Conservation (phyloP, 2,797 vertebrate species). For the Momotus momota region DNA sequence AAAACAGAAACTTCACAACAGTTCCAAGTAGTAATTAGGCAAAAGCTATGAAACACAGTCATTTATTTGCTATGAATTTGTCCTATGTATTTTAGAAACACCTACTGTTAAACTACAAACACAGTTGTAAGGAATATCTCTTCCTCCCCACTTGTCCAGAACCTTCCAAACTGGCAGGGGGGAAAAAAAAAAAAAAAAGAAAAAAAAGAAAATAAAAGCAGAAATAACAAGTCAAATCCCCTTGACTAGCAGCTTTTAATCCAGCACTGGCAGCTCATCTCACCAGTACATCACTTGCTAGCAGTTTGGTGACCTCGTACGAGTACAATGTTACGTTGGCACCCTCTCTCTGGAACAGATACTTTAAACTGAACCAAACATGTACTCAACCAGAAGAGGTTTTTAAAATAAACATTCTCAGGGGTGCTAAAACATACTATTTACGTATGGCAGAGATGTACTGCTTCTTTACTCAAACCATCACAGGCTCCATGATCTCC, state of each 20-base stretch:
- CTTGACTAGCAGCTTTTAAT: not conserved
- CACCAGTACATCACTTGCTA: not conserved
- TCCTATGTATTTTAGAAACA: not conserved
- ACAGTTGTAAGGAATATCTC: not conserved
- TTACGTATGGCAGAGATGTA: not conserved
- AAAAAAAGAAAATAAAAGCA: not conserved
- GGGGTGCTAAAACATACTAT: not conserved
- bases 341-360: not conserved
- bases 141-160: not conserved
- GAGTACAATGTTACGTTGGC: not conserved
- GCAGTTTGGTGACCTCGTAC: not conserved
- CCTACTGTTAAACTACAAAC: not conserved
- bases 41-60: not conserved
- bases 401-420: conserved; percentile 12
- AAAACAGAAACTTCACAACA: not conserved
- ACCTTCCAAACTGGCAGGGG: not conserved
- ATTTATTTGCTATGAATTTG: not conserved
- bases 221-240: not conserved
- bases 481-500: not conserved
- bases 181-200: not conserved
- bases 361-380: not conserved
- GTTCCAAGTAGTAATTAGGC: not conserved
- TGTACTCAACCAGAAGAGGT: not conserved
- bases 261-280: not conserved
- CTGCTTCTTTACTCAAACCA: not conserved